Evolutionary conservation across 2,113 vertebrate genomes (phyloP).

Genomic region (Herpailurus yagouaroundi): DNA sequence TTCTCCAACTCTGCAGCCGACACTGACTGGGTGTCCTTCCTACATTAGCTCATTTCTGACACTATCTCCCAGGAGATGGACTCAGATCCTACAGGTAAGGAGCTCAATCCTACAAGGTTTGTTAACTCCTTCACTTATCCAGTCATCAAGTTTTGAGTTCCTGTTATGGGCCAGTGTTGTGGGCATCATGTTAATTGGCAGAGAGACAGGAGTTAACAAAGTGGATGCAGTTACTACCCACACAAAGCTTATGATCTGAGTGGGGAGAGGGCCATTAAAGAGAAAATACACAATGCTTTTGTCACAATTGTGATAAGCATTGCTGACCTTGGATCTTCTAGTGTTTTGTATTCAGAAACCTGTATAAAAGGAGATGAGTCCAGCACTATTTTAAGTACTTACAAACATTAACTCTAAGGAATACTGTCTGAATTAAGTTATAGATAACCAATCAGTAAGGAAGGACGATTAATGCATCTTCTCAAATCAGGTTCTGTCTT

Average conservation of each 20-base stretch:
- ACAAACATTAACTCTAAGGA: background rate
- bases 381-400: background rate
- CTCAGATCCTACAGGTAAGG: background rate
- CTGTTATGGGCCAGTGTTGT: no score
- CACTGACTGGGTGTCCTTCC: no score
- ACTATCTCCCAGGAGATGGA: background rate
- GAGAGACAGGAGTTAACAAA: background rate
- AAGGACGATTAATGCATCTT: background rate
- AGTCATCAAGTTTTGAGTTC: background rate
- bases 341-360: background rate
- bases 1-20: background rate
- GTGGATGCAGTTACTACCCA: fast-evolving
- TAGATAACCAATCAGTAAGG: background rate
- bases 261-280: background rate
- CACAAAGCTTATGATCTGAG: fast-evolving
- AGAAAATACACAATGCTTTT: background rate
- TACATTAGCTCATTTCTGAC: background rate
- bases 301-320: no score
- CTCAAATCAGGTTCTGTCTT: background rate
- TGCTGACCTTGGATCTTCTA: background rate
- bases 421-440: background rate
- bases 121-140: background rate
- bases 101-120: background rate
- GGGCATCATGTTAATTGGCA: no score
- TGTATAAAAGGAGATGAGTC: background rate